Percentiles rank a stretch among this genome's conserved stretches.
Conservation (phyloP, 1,140 invertebrate genomes). For the Scaptodrosophila lebanonensis region DNA sequence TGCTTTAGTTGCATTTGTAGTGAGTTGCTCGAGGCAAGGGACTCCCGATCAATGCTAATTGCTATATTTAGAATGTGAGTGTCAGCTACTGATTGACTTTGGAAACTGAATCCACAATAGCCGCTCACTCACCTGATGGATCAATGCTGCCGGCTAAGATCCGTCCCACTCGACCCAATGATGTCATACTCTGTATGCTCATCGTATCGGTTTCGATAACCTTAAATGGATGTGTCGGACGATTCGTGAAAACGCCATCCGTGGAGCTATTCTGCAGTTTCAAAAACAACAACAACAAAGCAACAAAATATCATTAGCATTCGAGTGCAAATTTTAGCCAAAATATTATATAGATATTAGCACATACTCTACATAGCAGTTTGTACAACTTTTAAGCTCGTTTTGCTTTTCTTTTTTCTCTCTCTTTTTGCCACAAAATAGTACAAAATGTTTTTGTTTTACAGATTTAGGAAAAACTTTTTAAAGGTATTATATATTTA, state of each 20-base stretch:
- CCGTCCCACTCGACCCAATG: constrained; percentile 86
- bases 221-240: constrained; percentile 83
- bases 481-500: constrained; percentile 5
- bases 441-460: constrained; percentile 10
- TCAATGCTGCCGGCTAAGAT: constrained; percentile 83
- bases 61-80: constrained; percentile 27
- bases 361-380: too few species aligned
- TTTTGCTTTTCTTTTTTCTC: too few species aligned
- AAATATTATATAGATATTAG: neutral
- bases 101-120: constrained; percentile 7
- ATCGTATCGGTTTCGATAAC: constrained; percentile 92
- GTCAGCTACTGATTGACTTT: neutral
- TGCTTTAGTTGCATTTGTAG: constrained; percentile 45
- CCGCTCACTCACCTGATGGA: constrained; percentile 75
- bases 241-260: constrained; percentile 80
- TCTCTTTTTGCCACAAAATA: too few species aligned
- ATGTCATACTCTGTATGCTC: constrained; percentile 91
- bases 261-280: constrained; percentile 77
- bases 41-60: constrained; percentile 72
- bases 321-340: neutral
- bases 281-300: constrained; percentile 26
- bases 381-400: too few species aligned
- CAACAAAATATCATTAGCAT: neutral
- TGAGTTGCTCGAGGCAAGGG: constrained; percentile 58
- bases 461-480: constrained; percentile 10